phyloP scores from a whole-genome alignment of 2,113 vertebrate species.

The Misgurnus mizolepis region DNA sequence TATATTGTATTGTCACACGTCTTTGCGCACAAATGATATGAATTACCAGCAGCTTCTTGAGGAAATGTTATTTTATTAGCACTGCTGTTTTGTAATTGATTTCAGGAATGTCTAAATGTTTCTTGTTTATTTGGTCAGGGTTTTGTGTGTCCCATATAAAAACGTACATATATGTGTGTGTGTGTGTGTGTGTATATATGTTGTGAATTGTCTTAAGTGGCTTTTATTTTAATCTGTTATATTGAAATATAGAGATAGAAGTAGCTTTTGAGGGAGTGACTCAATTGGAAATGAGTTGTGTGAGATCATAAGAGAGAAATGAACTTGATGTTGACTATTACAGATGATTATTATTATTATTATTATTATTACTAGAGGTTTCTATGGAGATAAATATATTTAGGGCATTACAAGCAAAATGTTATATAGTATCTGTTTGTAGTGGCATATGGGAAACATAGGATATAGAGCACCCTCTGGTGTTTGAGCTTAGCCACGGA shows the following conservation, averaged over 20 bases:
- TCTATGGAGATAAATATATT: conserved; percentile 11
- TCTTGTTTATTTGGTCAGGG: conserved; percentile 5
- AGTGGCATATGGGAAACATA: conserved; percentile 10
- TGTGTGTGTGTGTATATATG: neutral
- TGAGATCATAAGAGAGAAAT: neutral
- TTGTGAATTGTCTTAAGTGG: conserved; percentile 29
- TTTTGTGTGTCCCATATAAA: conserved; percentile 2
- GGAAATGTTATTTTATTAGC: conserved; percentile 80
- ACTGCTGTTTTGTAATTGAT: conserved; percentile 38
- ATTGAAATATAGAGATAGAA: neutral
- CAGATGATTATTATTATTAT: neutral
- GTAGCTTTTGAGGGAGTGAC: neutral
- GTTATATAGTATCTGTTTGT: neutral
- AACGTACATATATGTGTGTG: neutral
- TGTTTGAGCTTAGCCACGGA: neutral
- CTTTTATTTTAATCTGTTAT: neutral
- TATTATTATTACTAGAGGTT: conserved; percentile 2
- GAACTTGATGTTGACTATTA: conserved; percentile 21
- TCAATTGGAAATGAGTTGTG: neutral
- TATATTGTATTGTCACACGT: conserved; percentile 77
- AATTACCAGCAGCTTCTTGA: conserved; percentile 86
- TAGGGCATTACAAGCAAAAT: conserved; percentile 9
- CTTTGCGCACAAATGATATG: conserved; percentile 67
- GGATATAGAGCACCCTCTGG: neutral
- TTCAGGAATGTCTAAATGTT: conserved; percentile 2